phyloP scores from a whole-genome alignment of 2,797 vertebrate genomes.

The Erethizon dorsatum region DNA sequence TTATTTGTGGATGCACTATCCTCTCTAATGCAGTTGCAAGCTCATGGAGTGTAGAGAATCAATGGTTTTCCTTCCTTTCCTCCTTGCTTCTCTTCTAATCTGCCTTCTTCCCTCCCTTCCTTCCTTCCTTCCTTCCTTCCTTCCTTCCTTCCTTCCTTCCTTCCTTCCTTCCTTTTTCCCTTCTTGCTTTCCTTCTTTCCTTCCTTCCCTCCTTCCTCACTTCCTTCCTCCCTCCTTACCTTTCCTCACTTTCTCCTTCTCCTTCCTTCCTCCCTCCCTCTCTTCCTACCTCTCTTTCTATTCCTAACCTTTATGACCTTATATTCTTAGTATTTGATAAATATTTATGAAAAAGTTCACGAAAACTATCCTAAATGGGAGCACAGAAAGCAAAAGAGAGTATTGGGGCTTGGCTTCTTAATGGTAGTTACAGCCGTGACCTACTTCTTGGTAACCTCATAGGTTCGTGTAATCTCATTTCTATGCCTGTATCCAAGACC shows the following conservation, averaged over 20 bases:
- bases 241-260: rapidly evolving
- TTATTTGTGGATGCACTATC: not conserved
- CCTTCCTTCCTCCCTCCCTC: rapidly evolving
- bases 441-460: not conserved
- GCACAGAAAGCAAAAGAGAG: not conserved
- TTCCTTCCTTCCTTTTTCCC: rapidly evolving
- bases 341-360: conserved; percentile 25
- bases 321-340: not conserved
- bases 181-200: not conserved
- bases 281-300: not conserved
- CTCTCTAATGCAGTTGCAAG: not conserved
- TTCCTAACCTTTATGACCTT: not conserved
- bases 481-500: not conserved
- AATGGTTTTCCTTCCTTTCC: not conserved
- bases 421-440: not conserved
- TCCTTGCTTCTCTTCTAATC: not conserved
- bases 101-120: rapidly evolving
- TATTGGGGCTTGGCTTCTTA: not conserved
- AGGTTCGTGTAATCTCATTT: not conserved
- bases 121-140: rapidly evolving
- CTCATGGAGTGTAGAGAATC: not conserved
- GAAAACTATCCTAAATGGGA: not conserved
- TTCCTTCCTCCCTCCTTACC: rapidly evolving
- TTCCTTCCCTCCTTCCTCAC: too few species aligned
- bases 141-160: rapidly evolving